Conservation (phyloP, 1,140 invertebrate genomes). For the Drosophila guanche region DNA sequence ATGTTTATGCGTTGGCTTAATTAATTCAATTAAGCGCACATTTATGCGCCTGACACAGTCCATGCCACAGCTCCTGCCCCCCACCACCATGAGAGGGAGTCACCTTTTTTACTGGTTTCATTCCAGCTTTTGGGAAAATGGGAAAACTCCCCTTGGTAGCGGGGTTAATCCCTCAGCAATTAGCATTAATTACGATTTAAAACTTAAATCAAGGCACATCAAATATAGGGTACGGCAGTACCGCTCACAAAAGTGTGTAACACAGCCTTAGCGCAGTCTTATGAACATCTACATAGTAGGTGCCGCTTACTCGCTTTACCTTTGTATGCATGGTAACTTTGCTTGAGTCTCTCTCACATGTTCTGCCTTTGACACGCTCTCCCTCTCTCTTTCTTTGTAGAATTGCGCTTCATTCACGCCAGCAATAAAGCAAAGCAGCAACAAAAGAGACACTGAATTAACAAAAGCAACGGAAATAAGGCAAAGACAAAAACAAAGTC, state of each 20-base stretch:
- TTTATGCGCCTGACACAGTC: slow-evolving; percentile 49
- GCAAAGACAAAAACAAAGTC: slow-evolving; percentile 50
- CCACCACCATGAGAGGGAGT: slow-evolving; percentile 15
- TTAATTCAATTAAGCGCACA: slow-evolving; percentile 79
- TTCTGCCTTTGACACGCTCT: slow-evolving; percentile 9
- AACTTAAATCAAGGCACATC: slow-evolving; percentile 67
- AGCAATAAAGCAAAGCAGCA: slow-evolving; percentile 35
- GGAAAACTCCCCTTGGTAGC: slow-evolving; percentile 7
- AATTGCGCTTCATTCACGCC: slow-evolving; percentile 67
- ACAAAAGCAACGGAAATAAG: slow-evolving; percentile 18
- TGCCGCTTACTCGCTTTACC: no score
- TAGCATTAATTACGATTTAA: slow-evolving; percentile 74
- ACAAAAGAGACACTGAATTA: slow-evolving; percentile 18
- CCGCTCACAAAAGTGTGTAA: no score
- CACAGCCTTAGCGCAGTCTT: no score
- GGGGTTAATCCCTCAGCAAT: slow-evolving; percentile 64
- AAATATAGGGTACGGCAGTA: no score
- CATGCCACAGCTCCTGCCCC: background rate
- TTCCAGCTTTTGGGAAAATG: slow-evolving; percentile 26
- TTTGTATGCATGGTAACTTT: slow-evolving; percentile 34
- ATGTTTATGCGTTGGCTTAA: slow-evolving; percentile 79
- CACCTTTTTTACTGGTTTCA: slow-evolving; percentile 54
- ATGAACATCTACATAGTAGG: no score
- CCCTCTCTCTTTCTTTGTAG: slow-evolving; percentile 32
- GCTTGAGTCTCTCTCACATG: slow-evolving; percentile 9